Evolutionary conservation across 2,797 vertebrate genomes (phyloP).

Genomic region (Pagetopsis macropterus): DNA sequence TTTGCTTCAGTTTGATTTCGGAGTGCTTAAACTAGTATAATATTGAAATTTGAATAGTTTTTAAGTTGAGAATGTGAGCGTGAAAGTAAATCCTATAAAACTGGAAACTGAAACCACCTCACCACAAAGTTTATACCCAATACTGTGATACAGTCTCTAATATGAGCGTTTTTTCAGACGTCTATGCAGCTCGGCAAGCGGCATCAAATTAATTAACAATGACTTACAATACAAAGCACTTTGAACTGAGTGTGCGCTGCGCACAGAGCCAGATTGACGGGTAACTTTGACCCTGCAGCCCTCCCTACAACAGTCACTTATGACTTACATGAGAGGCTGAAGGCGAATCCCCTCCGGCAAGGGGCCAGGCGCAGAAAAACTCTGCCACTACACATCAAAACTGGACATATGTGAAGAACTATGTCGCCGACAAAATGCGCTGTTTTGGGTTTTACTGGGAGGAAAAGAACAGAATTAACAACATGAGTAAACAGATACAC

Average conservation of each 20-base stretch:
- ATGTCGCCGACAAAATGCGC: neutral
- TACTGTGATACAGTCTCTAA: constrained; percentile 30
- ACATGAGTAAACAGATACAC: neutral
- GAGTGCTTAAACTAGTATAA: neutral
- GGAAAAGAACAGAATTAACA: neutral
- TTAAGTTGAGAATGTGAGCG: neutral
- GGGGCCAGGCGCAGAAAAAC: constrained; percentile 58
- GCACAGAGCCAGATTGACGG: constrained; percentile 80
- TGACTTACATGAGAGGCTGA: constrained; percentile 68
- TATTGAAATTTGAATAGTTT: constrained; percentile 8
- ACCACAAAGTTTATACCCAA: constrained; percentile 31
- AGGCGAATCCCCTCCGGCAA: constrained; percentile 74
- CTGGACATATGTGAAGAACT: constrained; percentile 8
- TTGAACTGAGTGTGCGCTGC: constrained; percentile 75
- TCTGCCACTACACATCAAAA: constrained; percentile 1
- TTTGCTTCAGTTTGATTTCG: neutral
- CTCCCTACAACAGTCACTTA: constrained; percentile 73
- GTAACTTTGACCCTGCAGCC: constrained; percentile 77
- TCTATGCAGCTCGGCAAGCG: constrained; percentile 76
- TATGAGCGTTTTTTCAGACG: constrained; percentile 53
- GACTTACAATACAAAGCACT: constrained; percentile 86
- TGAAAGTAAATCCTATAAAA: constrained; percentile 9
- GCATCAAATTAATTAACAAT: constrained; percentile 86
- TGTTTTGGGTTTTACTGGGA: neutral
- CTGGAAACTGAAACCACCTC: constrained; percentile 11